Evolutionary conservation across 2,888 invertebrate genomes (phyloP).

Genomic region (Oxycera nigricornis): DNA sequence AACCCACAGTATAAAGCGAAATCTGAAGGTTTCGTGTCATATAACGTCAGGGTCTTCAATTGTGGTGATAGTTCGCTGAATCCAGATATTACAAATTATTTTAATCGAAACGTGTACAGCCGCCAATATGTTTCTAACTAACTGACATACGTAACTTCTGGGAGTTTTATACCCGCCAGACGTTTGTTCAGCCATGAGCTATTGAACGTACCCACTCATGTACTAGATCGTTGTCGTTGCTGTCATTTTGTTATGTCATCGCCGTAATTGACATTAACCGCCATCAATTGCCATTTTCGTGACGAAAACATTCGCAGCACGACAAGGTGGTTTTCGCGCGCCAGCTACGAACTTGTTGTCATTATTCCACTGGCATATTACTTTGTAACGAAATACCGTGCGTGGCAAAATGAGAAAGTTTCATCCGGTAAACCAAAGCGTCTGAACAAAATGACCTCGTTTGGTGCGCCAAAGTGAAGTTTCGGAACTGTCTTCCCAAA

Average conservation of each 20-base stretch:
- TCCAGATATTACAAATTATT: no score
- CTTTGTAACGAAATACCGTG: background rate
- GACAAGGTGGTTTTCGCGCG: background rate
- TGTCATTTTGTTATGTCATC: background rate
- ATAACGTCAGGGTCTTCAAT: no score
- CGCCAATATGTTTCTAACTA: no score
- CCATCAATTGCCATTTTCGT: background rate
- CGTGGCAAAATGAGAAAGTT: background rate
- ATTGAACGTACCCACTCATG: no score
- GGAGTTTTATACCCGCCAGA: no score
- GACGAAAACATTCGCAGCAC: background rate
- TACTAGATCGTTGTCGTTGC: background rate
- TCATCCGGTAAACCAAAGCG: background rate
- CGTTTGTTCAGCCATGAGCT: no score
- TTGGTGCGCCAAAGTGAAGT: background rate
- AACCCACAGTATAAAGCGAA: no score
- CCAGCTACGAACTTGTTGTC: background rate
- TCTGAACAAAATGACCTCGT: background rate
- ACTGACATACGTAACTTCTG: no score
- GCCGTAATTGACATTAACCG: background rate
- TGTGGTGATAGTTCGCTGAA: no score
- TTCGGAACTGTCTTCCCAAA: background rate
- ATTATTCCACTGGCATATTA: background rate
- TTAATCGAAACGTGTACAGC: no score
- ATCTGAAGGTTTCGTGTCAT: no score